Evolutionary conservation across 2,113 vertebrate genomes (phyloP), one percentile per base, ranked within the genome.

Genomic region (Arothron firmamentum): DNA sequence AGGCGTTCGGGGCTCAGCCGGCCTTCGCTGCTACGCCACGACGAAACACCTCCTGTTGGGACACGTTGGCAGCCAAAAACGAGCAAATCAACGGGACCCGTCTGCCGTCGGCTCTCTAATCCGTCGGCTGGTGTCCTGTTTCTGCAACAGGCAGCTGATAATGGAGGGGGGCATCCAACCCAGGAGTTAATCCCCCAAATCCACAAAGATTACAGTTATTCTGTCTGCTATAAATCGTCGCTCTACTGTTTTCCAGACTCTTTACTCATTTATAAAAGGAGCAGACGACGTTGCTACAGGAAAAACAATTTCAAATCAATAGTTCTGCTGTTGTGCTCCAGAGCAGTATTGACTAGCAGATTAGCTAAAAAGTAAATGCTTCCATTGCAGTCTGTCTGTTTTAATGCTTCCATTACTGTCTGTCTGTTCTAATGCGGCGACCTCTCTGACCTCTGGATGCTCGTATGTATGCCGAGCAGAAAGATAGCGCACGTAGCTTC

Each of bases 161-260:
- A 78, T 53, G 76, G 54, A 71, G 77, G 70, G 61, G 76, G 62
- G 73, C 75, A 53, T 71, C 68, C 55, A 66, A 78, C 68, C 54
- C 59, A 67, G 21, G 13, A 77, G 55, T 72, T 86, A 84, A 86
- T 86, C 84, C 84, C 54, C 3, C 55, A 70, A 81, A 76, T 84
- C 81, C 77, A 75, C 54, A 61, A 79, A 82, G 83, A 82, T 85
- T 85, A 87, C 59, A 71, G 56, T 31, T 31, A 28, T 49, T 38
- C 18, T 64, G 62, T 41, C 59, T 58, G 59, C 31, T 51, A 57
- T 55, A 46, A 60, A 65, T 71, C 75, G 62, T 60, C 59, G 59
- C 61, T 45, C 21, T 11, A 13, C 43, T 45, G 48, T 41, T 46
- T 49, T n/a, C 45, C 12, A 18, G 16, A 47, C 51, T 52, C 66